phyloP scores from a whole-genome alignment of 2,113 vertebrate species.

The Nematolebias whitei region DNA sequence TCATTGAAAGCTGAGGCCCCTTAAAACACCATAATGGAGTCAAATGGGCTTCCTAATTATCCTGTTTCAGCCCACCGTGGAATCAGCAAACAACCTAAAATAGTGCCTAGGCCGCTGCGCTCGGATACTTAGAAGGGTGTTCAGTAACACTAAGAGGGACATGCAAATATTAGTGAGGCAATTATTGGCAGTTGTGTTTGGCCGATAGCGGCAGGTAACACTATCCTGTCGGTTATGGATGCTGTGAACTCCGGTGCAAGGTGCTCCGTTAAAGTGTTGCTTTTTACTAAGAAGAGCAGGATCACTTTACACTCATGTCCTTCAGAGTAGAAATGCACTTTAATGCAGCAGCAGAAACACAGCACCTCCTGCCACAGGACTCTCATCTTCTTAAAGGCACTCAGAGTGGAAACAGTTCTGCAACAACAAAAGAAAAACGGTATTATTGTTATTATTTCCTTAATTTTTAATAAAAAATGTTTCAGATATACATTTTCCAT shows the following conservation, averaged over 20 bases:
- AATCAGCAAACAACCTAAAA: slow-evolving; percentile 79
- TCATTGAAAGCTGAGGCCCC: slow-evolving; percentile 63
- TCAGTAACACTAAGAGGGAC: slow-evolving; percentile 77
- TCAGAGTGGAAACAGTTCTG: slow-evolving; percentile 31
- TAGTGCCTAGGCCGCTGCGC: slow-evolving; percentile 53
- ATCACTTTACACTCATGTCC: slow-evolving; percentile 75
- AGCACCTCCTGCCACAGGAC: slow-evolving; percentile 53
- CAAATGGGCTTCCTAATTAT: slow-evolving; percentile 76
- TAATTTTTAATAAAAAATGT: no score
- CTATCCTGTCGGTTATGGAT: slow-evolving; percentile 78
- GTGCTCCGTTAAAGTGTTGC: slow-evolving; percentile 57
- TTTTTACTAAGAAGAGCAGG: slow-evolving; percentile 71
- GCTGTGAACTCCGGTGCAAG: slow-evolving; percentile 68
- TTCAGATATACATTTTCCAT: no score
- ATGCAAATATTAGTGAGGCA: slow-evolving; percentile 83
- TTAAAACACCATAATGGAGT: slow-evolving; percentile 62
- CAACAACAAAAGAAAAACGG: not conserved
- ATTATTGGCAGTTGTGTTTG: slow-evolving; percentile 78
- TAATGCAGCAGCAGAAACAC: slow-evolving; percentile 68
- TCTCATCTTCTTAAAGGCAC: slow-evolving; percentile 42
- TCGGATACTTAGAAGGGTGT: slow-evolving; percentile 77
- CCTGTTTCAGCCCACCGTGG: slow-evolving; percentile 62
- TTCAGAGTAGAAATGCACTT: slow-evolving; percentile 67
- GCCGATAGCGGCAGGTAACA: slow-evolving; percentile 79
- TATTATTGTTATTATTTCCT: no score